Base-by-base conservation (phyloP, 2,113 vertebrate genomes). In the Esox niger region DNA sequence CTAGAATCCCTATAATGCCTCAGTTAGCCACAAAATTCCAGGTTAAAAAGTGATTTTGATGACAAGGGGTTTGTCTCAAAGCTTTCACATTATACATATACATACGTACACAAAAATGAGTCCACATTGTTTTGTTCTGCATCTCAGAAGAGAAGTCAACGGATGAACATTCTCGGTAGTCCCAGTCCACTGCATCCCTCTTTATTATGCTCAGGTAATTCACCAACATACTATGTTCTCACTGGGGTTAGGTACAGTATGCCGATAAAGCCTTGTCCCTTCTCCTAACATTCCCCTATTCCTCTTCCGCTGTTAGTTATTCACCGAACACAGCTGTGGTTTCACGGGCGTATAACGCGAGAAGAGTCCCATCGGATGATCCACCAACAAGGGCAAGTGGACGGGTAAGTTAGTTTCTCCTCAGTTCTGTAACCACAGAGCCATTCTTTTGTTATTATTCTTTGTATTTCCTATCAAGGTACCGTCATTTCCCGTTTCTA, bases 261-360 rank as follows among this genome's bases (percentile, higher is more conserved):
- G 47, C 21, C n/a, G 47, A 52, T 52, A 21, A 52, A 52, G 47
- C 47, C 10, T 8, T 49, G 2, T 8, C 8, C 43, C 63, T 23
- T 29, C n/a, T 31, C 13, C 46, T 59, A 17, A 15, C 17, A 10
- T 20, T 25, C 35, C 31, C 52, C 13, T 23, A 23, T 33, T 35
- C 17, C 38, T 46, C 17, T 33, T 11, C 26, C 25, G 17, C 31
- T 15, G 31, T 29, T 43, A 94, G 93, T 94, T 81, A 94, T 94
- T 66, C 93, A 94, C 64, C 91, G 85, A 74, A 94, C 93, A 7
- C 93, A 94, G 80, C 92, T 92, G 68, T 94, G 93, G 93, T 94
- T 94, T 77, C 93, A 94, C 0, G 93, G 93, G 68, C 86, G 91
- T 68, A 94, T 94, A 79, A 89, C 93, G 57, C 81, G 93, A 74